Evolutionary conservation across 2,888 invertebrate genomes (phyloP).

Genomic region (Prosopocoilus inquinatus): DNA sequence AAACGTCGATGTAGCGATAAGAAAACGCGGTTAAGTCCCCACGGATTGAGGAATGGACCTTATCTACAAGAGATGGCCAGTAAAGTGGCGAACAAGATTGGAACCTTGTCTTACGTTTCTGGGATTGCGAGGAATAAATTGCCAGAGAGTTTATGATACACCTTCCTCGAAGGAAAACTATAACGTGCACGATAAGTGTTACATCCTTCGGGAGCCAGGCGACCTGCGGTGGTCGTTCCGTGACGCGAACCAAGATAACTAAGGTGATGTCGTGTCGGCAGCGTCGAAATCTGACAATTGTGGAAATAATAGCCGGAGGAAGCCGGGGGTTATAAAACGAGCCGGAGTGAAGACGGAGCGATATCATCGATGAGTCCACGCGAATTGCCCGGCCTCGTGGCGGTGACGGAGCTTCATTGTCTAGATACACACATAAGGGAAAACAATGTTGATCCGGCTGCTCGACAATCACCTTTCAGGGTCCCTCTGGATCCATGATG

Average conservation of each 20-base stretch:
- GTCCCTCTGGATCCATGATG: conserved; percentile 45
- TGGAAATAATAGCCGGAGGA: conserved; percentile 44
- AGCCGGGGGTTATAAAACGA: conserved; percentile 41
- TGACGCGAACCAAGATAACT: conserved; percentile 45
- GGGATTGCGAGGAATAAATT: conserved; percentile 40
- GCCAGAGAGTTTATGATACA: conserved; percentile 48
- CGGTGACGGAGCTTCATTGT: conserved; percentile 35
- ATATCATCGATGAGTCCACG: conserved; percentile 48
- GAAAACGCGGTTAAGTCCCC: conserved; percentile 18
- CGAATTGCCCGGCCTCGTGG: conserved; percentile 35
- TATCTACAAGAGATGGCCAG: conserved; percentile 29
- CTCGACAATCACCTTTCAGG: conserved; percentile 46
- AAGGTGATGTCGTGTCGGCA: conserved; percentile 37
- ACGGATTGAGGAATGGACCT: conserved; percentile 22
- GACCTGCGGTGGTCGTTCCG: conserved; percentile 46
- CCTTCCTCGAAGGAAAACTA: conserved; percentile 46
- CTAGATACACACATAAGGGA: conserved; percentile 40
- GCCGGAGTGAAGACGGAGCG: conserved; percentile 38
- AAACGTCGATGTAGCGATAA: conserved; percentile 37
- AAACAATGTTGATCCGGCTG: conserved; percentile 45
- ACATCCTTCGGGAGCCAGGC: conserved; percentile 43
- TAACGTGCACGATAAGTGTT: conserved; percentile 50
- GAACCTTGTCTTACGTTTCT: conserved; percentile 17
- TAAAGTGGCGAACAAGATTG: conserved; percentile 23
- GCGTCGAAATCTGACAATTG: conserved; percentile 29